Percentiles rank a stretch among this genome's conserved stretches.
These are phyloP conservation scores for Chironomus striatipennis DNA, from an alignment of 1,140 invertebrate species.

Conservation along the genomic window DNA sequence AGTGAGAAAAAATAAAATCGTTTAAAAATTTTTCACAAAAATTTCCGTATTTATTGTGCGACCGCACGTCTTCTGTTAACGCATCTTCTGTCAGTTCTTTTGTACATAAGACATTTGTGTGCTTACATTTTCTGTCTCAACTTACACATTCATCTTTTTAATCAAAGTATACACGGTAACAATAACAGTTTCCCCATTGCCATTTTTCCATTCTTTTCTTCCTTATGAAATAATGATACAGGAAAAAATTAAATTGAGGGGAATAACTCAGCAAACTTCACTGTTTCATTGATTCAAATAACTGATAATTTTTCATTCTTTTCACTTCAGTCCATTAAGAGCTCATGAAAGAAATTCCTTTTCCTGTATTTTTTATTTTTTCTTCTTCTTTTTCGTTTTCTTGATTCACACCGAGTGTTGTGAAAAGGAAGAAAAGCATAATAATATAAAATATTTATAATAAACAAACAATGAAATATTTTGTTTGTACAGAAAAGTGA, in stretches of 20 bases:
- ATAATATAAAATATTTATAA: too few species aligned
- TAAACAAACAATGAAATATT: too few species aligned
- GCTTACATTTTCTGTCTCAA: too few species aligned
- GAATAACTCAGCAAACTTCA: not conserved
- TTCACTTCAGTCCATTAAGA: constrained; percentile 18
- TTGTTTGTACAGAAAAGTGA: too few species aligned
- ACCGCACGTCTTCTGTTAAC: not conserved
- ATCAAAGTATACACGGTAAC: constrained; percentile 7
- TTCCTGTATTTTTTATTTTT: not conserved
- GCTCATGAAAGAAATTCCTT: constrained; percentile 1
- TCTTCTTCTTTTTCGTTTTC: not conserved
- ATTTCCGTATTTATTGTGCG: too few species aligned
- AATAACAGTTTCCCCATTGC: constrained; percentile 6
- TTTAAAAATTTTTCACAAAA: too few species aligned
- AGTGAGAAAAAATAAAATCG: too few species aligned
- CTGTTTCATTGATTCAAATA: constrained; percentile 21
- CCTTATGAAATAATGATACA: not conserved
- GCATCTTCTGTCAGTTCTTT: not conserved
- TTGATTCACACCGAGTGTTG: too few species aligned
- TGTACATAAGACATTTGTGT: too few species aligned
- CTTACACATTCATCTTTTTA: not conserved
- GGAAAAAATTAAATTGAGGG: not conserved
- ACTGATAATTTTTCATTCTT: constrained; percentile 19
- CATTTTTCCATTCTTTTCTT: not conserved
- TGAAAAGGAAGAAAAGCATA: too few species aligned